Evolutionary conservation across 1,140 invertebrate genomes (phyloP), one percentile per base, ranked within the genome.

Genomic region (Eumaeus atala): DNA sequence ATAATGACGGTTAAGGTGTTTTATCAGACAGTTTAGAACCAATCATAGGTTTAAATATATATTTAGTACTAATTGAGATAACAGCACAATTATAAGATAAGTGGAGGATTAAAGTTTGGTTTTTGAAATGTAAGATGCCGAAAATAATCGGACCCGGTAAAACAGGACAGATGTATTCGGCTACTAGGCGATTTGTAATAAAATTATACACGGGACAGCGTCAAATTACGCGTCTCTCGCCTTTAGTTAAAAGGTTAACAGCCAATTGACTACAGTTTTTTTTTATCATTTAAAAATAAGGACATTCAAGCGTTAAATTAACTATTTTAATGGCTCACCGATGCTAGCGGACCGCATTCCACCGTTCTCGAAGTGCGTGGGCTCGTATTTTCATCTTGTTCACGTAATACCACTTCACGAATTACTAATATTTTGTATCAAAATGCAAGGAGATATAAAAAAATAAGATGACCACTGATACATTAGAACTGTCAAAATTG

Each of bases 191-290:
- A 74, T 74, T 72, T 67, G 76, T 86, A 84, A 86, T 84, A 84
- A 84, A 86, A 86, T 86, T 86, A 86, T 80, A 84, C 77, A 82
- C 77, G 72, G 72, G 76, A 78, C 66, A 83, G 83, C 83, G 79
- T 86, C 81, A 81, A 84, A 86, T 86, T 86, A 86, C 83, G 77
- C 77, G 71, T 77, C 74, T 82, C 74, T 80, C 77, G 79, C 80
- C 81, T 85, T 86, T 77, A 86, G 83, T 86, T 84, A 86, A 86
- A 86, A 86, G 83, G 83, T 86, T 86, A 86, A 86, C 83, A 86
- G 75, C 65, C 83, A 86, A 86, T 86, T 86, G 83, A 86, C 81
- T 83, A 83, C 74, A 74, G 76, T 83, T 84, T 84, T 83, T n/a
- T 83, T 86, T 84, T 82, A 86, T 86, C 81, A 86, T 81, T 86